These are phyloP conservation scores for Pediacus dermestoides DNA, from an alignment of 2,888 invertebrate genomes.

Conservation along the genomic window DNA sequence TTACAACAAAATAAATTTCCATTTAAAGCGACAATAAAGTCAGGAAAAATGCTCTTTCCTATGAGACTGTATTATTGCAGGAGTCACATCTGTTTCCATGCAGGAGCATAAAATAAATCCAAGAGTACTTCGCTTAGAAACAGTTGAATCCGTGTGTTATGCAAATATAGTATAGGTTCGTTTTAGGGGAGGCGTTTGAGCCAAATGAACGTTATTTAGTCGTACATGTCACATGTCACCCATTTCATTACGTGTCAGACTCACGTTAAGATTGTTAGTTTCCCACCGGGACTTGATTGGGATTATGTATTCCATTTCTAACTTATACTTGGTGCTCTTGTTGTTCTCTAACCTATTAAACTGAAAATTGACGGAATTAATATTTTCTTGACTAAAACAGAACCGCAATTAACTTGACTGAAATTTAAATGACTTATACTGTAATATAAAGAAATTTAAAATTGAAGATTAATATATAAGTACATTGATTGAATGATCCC, in stretches of 20 bases:
- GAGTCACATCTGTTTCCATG: conserved; percentile 36
- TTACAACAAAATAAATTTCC: conserved; percentile 13
- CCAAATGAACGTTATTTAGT: conserved; percentile 45
- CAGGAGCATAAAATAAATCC: conserved; percentile 43
- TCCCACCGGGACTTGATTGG: conserved; percentile 41
- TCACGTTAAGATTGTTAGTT: conserved; percentile 41
- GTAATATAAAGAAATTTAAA: too few species aligned
- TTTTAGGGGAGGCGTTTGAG: conserved; percentile 28
- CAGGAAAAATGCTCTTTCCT: conserved; percentile 3
- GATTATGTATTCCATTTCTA: conserved; percentile 38
- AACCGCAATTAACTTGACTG: too few species aligned
- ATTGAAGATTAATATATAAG: too few species aligned
- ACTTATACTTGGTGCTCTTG: conserved; percentile 2
- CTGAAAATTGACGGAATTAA: too few species aligned
- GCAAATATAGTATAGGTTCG: conserved; percentile 35
- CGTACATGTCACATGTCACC: conserved; percentile 44
- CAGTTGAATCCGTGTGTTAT: conserved; percentile 38
- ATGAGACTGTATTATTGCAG: conserved; percentile 10
- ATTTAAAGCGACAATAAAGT: conserved; percentile 13
- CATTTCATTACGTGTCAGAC: conserved; percentile 44
- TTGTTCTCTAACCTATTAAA: too few species aligned
- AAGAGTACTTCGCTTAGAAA: conserved; percentile 34
- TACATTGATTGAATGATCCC: too few species aligned
- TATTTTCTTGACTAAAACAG: too few species aligned
- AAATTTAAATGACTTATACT: too few species aligned